Conservation (phyloP, 2,797 vertebrate genomes). For the Eulemur coronatus region DNA sequence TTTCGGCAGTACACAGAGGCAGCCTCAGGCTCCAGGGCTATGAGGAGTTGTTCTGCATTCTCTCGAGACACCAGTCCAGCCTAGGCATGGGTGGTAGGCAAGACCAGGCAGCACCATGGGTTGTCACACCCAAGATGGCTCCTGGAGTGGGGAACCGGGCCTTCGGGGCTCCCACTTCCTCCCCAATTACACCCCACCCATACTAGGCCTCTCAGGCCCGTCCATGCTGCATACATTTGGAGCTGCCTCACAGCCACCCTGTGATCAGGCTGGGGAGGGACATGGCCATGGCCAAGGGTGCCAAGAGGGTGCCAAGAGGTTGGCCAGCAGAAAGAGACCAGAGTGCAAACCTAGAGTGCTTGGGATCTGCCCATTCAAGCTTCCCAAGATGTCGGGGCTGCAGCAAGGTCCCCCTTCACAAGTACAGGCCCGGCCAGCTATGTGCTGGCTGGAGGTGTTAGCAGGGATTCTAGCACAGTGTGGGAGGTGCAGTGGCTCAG, state of each 20-base stretch:
- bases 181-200: not conserved
- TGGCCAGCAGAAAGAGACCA: not conserved
- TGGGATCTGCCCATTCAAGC: not conserved
- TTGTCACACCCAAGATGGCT: not conserved
- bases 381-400: not conserved
- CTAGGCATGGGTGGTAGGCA: conserved; percentile 78
- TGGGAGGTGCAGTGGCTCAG: not conserved
- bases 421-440: not conserved
- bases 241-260: not conserved
- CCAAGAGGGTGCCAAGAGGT: not conserved
- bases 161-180: not conserved
- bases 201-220: not conserved
- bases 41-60: conserved; percentile 92
- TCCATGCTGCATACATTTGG: not conserved
- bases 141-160: not conserved
- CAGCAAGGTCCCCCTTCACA: not conserved
- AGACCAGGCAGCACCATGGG: not conserved
- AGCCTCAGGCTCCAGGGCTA: conserved; percentile 95
- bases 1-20: conserved; percentile 97
- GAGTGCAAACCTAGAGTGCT: not conserved
- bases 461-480: not conserved
- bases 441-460: not conserved
- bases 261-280: not conserved
- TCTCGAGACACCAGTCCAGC: conserved; percentile 92
- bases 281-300: not conserved